phyloP scores from a whole-genome alignment of 2,113 vertebrate species.

The Rhegmatorhina hoffmannsi region DNA sequence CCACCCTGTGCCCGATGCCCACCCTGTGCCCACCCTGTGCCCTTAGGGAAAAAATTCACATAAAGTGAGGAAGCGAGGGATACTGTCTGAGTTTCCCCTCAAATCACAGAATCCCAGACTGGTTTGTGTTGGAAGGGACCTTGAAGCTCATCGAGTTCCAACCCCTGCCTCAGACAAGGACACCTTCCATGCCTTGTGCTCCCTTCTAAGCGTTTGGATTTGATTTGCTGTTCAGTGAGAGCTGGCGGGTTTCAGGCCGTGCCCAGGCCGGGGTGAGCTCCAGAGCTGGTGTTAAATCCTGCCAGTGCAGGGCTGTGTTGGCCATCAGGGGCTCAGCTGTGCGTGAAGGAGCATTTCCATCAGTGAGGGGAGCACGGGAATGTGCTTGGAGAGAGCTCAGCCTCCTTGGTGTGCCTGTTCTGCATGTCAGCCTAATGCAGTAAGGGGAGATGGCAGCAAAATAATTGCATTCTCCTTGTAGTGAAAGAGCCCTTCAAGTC shows the following conservation, averaged over 20 bases:
- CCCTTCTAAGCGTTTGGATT: rapidly evolving
- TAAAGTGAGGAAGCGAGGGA: background rate
- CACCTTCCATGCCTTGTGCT: background rate
- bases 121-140: background rate
- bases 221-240: rapidly evolving
- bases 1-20: too few species aligned
- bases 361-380: rapidly evolving
- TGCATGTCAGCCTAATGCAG: background rate
- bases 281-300: rapidly evolving
- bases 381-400: background rate
- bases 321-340: background rate
- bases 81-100: background rate
- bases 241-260: background rate
- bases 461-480: conserved; percentile 50
- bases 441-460: conserved; percentile 1
- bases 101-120: background rate
- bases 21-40: too few species aligned
- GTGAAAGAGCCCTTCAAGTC: conserved; percentile 17
- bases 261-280: background rate
- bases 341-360: background rate
- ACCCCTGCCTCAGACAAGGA: rapidly evolving
- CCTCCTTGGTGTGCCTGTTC: background rate
- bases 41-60: too few species aligned
- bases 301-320: background rate
- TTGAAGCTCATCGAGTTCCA: background rate